Percentiles rank a stretch among this genome's conserved stretches.
Conservation (phyloP, 2,113 vertebrate genomes). For the Spermophilus dauricus region DNA sequence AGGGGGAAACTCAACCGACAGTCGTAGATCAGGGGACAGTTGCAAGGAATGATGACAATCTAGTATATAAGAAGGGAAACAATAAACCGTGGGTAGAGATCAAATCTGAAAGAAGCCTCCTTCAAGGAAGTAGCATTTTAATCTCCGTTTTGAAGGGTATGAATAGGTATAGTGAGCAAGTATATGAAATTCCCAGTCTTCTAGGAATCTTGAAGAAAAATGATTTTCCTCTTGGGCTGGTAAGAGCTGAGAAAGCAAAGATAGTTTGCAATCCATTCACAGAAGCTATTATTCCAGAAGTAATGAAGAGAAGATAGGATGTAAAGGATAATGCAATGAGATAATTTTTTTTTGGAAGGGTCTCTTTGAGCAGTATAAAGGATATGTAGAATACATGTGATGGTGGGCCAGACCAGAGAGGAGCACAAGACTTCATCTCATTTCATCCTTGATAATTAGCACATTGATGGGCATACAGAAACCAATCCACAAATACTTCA, state of each 20-base stretch:
- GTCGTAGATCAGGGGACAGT: background rate
- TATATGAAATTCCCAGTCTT: background rate
- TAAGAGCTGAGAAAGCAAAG: constrained; percentile 10
- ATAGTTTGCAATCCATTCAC: background rate
- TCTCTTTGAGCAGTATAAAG: background rate
- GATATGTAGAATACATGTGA: background rate
- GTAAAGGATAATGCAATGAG: background rate
- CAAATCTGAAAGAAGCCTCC: background rate
- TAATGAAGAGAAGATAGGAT: background rate
- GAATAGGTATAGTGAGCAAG: background rate
- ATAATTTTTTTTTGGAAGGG: background rate
- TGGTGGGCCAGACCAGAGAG: background rate
- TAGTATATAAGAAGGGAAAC: background rate
- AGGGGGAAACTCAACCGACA: background rate
- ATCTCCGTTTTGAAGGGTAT: background rate
- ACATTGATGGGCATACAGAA: background rate
- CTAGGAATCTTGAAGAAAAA: background rate
- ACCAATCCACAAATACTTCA: background rate
- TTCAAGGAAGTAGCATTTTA: background rate
- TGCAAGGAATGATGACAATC: background rate
- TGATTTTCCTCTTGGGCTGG: background rate
- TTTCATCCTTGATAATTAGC: background rate
- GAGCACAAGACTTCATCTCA: background rate
- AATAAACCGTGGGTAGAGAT: background rate
- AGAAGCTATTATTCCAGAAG: background rate